Evolutionary conservation across 2,888 invertebrate species (phyloP).

Genomic region (Hetaerina titia): DNA sequence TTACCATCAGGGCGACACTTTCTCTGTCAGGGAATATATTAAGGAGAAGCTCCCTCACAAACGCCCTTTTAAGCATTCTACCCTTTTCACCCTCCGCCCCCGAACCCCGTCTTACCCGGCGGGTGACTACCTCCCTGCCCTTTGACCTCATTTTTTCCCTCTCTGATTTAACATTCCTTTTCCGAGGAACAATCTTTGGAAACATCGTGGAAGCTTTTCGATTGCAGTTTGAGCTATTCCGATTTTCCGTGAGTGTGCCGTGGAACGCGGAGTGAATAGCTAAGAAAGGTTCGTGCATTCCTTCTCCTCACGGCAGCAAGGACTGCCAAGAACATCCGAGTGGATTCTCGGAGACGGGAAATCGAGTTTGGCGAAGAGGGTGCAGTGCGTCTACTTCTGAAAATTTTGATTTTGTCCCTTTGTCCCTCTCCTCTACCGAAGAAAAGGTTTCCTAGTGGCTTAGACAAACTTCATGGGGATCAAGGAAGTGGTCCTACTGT

Average conservation of each 20-base stretch:
- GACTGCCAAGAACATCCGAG: background rate
- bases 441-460: background rate
- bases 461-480: background rate
- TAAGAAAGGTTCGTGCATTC: background rate
- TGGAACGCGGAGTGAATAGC: constrained; percentile 13
- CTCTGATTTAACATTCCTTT: constrained; percentile 13
- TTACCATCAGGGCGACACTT: background rate
- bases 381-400: background rate
- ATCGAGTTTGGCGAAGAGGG: background rate
- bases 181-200: background rate
- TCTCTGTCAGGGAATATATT: background rate
- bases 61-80: background rate
- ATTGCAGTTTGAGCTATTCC: background rate
- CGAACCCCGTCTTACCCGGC: background rate
- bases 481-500: background rate
- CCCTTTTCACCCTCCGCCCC: background rate
- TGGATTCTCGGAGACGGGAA: background rate
- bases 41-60: background rate
- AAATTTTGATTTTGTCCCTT: background rate
- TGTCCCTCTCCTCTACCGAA: background rate
- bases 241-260: background rate
- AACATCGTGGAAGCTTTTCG: background rate
- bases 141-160: background rate
- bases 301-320: background rate
- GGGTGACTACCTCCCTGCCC: background rate